Conservation (phyloP, 1,140 invertebrate species). For the Philotrypesis tridentata region DNA sequence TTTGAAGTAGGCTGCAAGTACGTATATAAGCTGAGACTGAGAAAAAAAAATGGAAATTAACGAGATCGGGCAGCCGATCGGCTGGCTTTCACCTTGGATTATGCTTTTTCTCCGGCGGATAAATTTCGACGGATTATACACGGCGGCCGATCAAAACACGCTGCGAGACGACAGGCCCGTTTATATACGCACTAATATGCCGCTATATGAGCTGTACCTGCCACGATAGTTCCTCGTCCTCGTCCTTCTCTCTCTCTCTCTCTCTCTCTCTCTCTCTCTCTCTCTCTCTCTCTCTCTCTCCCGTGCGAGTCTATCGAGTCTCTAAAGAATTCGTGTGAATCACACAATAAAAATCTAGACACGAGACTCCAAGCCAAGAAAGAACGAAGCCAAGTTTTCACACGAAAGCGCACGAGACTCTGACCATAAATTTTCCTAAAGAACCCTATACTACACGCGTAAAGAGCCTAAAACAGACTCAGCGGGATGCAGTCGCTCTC, state of each 20-base stretch:
- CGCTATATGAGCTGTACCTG: neutral
- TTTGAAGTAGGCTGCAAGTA: too few relatives aligned
- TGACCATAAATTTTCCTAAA: conserved; percentile 34
- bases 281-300: too few relatives aligned
- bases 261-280: too few relatives aligned
- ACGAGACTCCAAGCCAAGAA: neutral
- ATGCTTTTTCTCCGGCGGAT: neutral
- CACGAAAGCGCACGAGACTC: neutral
- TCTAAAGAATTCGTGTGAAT: neutral
- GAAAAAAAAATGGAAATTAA: conserved; percentile 37
- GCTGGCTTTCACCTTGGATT: neutral
- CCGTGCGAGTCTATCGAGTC: too few relatives aligned
- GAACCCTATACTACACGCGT: neutral
- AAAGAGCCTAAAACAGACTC: neutral
- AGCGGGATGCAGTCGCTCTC: neutral
- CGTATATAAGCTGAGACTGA: neutral
- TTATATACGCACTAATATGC: neutral
- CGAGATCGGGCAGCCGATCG: neutral
- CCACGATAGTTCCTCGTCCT: too few relatives aligned
- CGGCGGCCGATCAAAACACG: neutral
- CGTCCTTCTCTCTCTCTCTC: too few relatives aligned
- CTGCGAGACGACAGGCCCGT: neutral
- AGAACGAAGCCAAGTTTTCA: neutral
- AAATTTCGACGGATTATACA: neutral
- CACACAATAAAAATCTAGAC: neutral